Evolutionary conservation across 64 coral and sea anemone species (phyloP).

Genomic region (Actinia tenebrosa): DNA sequence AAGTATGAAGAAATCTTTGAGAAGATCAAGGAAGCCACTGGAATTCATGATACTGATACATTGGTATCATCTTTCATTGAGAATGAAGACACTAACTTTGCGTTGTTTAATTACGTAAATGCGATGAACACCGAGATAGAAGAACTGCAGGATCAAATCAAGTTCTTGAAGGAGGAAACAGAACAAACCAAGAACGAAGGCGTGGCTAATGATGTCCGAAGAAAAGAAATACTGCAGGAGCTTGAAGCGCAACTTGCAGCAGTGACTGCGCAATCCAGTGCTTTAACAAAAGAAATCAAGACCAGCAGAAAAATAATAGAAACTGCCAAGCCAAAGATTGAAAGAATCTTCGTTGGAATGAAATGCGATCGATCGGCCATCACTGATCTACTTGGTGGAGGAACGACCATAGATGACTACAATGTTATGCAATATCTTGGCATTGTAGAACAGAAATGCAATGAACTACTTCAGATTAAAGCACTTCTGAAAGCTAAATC

Average conservation of each 20-base stretch:
- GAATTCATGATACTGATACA: constrained; percentile 67
- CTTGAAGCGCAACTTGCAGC: constrained; percentile 45
- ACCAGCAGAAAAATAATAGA: constrained; percentile 46
- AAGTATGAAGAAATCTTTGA: constrained; percentile 94
- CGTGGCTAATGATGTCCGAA: constrained; percentile 52
- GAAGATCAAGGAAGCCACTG: constrained; percentile 90
- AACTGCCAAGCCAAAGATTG: constrained; percentile 69
- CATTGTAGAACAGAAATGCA: constrained; percentile 90
- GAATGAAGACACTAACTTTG: constrained; percentile 94
- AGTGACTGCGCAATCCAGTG: constrained; percentile 25
- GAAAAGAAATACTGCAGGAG: constrained; percentile 78
- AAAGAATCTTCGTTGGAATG: constrained; percentile 51
- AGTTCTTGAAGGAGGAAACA: constrained; percentile 62
- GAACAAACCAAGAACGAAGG: constrained; percentile 59
- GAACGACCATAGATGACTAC: constrained; percentile 62
- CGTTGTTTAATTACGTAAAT: constrained; percentile 92
- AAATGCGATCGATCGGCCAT: constrained; percentile 76
- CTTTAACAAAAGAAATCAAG: constrained; percentile 42
- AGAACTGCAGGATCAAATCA: constrained; percentile 71
- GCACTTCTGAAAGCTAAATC: constrained; percentile 62
- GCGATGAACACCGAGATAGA: constrained; percentile 87
- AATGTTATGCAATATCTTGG: constrained; percentile 91
- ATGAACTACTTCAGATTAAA: constrained; percentile 68
- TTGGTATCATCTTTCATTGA: constrained; percentile 85
- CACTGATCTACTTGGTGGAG: constrained; percentile 73